Percentiles rank a stretch among this genome's conserved stretches.
phyloP scores from a whole-genome alignment of 2,888 invertebrate species.

The Drosophila tanythrix region DNA sequence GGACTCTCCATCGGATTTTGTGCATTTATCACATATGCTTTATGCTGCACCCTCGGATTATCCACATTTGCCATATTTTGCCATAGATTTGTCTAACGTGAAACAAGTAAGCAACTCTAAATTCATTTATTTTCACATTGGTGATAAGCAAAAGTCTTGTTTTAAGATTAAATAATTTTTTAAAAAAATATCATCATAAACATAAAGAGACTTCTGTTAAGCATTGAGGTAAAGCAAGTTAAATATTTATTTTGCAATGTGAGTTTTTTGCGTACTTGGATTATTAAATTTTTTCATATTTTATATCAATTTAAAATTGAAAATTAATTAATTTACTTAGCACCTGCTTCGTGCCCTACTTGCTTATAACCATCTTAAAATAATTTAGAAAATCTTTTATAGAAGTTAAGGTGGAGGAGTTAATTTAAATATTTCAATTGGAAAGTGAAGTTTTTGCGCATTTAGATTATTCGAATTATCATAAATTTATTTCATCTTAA shows the following conservation, averaged over 20 bases:
- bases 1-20: conserved; percentile 42
- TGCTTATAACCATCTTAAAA: neutral
- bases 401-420: neutral
- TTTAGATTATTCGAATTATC: neutral
- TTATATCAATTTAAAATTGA: conserved; percentile 3
- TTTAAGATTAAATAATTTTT: neutral
- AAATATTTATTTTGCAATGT: neutral
- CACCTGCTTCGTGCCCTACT: neutral
- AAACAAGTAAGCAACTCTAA: conserved; percentile 57
- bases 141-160: neutral
- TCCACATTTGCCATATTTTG: conserved; percentile 52
- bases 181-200: neutral
- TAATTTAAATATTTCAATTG: neutral
- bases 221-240: neutral
- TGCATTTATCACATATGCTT: conserved; percentile 24
- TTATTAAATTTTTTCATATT: neutral
- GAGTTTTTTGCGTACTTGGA: neutral
- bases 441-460: neutral
- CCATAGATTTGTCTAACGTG: conserved; percentile 20
- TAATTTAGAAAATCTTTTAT: neutral
- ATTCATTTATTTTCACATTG: neutral
- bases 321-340: conserved; percentile 6
- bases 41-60: conserved; percentile 54
- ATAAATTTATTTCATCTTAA: neutral
- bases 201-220: neutral